Base-by-base conservation (phyloP, 2,888 invertebrate species). In the Nebria salina region DNA sequence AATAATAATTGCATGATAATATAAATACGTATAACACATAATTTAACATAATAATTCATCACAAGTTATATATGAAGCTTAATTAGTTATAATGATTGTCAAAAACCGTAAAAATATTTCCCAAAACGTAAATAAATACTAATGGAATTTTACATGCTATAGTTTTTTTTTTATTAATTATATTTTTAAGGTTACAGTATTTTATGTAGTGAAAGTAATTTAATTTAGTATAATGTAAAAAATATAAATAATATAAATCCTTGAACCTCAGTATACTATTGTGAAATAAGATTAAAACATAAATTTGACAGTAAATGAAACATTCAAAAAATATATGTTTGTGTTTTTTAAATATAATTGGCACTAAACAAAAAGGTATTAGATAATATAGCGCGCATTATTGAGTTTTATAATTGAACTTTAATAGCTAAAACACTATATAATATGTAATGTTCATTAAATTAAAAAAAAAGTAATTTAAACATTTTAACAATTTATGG, bases 161-260 rank as follows among this genome's bases (percentile, higher is more conserved):
- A 74, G n/a, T 64, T 43, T 75, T 54, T 20, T 43, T 54, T 75
- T 25, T 7, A n/a, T 43, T 43, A 75, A 11, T n/a, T 54, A 54
- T 15, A 20, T 20, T 75, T 13, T 43, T 43, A 75, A 4, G 3
- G 7, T 54, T 54, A 43, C 9, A 64, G 3, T 20, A 11, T 15
- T 15, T 43, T 41, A 15, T 75, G 25, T 75, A 1, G 20, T 26
- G 43, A 11, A 25, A 64, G 43, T 20, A 20, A 64, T 8, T 54
- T 20, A 54, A 8, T 8, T 66, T 64, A 66, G 26, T 76, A 66
- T 66, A 76, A 6, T 65, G 11, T 26, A 26, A 76, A 66, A 76
- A 66, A 76, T 65, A 66, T 76, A 76, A 15, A 76, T 76, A 75
- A 43, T 54, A 42, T 20, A 20, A 43, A 20, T 75, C 54, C 43